A percentile compares a stretch with the other conserved stretches of the same genome.
Conservation (phyloP, 2,888 invertebrate species). For the Drosophila crucigera region DNA sequence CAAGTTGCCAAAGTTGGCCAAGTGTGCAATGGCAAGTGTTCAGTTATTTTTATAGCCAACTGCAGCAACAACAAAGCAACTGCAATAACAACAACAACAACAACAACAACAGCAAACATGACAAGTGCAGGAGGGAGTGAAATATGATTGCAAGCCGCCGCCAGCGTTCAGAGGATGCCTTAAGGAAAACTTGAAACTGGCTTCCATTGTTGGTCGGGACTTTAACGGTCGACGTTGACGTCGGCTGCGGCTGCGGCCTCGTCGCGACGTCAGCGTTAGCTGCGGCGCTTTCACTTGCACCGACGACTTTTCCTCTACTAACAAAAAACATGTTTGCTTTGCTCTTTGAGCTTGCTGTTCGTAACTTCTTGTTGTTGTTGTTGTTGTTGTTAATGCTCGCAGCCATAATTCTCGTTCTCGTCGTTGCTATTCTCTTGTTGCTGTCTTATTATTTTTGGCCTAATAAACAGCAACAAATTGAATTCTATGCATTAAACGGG, state of each 20-base stretch:
- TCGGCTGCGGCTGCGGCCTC: not conserved
- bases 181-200: slow-evolving; percentile 65
- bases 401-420: slow-evolving; percentile 29
- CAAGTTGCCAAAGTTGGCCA: slow-evolving; percentile 81
- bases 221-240: slow-evolving; percentile 6
- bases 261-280: slow-evolving; percentile 17
- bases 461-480: slow-evolving; percentile 53
- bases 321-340: slow-evolving; percentile 53
- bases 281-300: slow-evolving; percentile 69
- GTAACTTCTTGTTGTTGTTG: slow-evolving; percentile 29
- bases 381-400: slow-evolving; percentile 27
- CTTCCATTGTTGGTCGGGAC: slow-evolving; percentile 46
- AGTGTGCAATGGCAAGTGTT: slow-evolving; percentile 80
- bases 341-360: slow-evolving; percentile 56
- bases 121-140: slow-evolving; percentile 79
- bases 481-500: slow-evolving; percentile 51
- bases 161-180: slow-evolving; percentile 47
- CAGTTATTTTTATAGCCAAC: slow-evolving; percentile 77
- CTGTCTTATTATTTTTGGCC: slow-evolving; percentile 41
- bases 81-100: slow-evolving; percentile 21
- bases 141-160: slow-evolving; percentile 69
- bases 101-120: slow-evolving; percentile 41
- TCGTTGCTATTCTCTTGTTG: slow-evolving; percentile 8
- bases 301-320: slow-evolving; percentile 57
- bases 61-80: slow-evolving; percentile 29